Percentiles rank a stretch among this genome's conserved stretches.
These are phyloP conservation scores for Germaria angustata DNA, from an alignment of 2,888 invertebrate species.

Conservation along the genomic window DNA sequence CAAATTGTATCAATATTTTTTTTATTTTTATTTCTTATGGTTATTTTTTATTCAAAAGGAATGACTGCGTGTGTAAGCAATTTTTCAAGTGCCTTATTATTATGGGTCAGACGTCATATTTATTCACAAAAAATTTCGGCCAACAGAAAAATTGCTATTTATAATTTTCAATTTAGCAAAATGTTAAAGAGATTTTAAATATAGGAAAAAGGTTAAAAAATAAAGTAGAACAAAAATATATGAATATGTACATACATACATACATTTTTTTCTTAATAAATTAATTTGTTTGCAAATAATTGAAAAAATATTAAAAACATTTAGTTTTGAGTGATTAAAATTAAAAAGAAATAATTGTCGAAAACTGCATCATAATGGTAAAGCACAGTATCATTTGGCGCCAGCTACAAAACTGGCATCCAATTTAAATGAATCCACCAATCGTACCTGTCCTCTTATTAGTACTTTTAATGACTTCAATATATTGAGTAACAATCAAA, in stretches of 20 bases:
- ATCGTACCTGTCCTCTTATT: too few species aligned
- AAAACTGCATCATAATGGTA: too few species aligned
- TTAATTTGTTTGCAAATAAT: too few species aligned
- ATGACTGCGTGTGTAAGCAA: slow-evolving; percentile 3
- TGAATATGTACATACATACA: background rate
- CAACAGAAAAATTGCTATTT: slow-evolving; percentile 11
- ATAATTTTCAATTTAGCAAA: background rate
- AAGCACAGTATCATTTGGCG: too few species aligned
- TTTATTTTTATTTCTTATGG: slow-evolving; percentile 3
- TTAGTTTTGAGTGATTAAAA: background rate
- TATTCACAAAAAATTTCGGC: slow-evolving; percentile 26
- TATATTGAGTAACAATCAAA: too few species aligned
- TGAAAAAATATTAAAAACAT: too few species aligned
- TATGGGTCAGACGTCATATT: slow-evolving; percentile 53
- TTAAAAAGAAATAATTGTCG: too few species aligned
- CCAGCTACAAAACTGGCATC: too few species aligned
- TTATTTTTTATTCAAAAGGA: background rate
- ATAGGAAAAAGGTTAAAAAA: background rate
- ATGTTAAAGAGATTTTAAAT: background rate
- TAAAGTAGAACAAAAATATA: background rate
- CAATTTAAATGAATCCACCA: too few species aligned
- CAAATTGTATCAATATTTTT: background rate
- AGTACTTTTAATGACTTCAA: too few species aligned
- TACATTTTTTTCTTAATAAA: too few species aligned
- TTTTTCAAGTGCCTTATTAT: slow-evolving; percentile 52